Evolutionary conservation across 2,888 invertebrate species (phyloP), one percentile per base, ranked within the genome.

Genomic region (Adelognathus sp.): DNA sequence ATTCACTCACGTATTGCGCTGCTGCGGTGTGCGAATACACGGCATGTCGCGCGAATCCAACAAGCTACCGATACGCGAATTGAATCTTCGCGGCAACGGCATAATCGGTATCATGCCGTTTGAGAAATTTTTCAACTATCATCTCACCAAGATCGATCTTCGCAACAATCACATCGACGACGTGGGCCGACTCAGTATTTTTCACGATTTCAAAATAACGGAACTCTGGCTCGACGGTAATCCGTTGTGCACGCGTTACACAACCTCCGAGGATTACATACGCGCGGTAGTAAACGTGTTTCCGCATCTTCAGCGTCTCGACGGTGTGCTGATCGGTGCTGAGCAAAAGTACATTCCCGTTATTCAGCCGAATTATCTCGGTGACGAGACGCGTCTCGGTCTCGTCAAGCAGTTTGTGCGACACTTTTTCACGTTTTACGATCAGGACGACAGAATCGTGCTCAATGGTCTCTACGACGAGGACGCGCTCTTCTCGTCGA

Each of bases 221-320:
- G 91, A 91, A 79, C 67, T 91, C 0, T 90, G 88, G 88, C 75
- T 91, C 2, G 91, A 91, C 77, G 90, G 90, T 0, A 91, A 91
- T 85, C 91, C 91, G 1, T 54, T 91, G 2, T 91, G 91, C 18
- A 21, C 67, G 0, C 85, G 81, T 21, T 91, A 88, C 18, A 67
- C 44, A 0, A 85, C 73, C 0, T 44, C 85, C 2, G 86, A 89
- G 21, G 90, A 90, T 9, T 91, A 91, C 33, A 76, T 91, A 16
- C 76, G 83, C 33, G 86, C 86, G 0, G 88, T 89, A 0, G 88
- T 86, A 64, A 76, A 74, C 2, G 58, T 88, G n/a, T 91, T 91
- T 79, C 90, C 90, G 0, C 80, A 88, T 41, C 52, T 91, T 2
- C 90, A 90, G 56, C 84, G 86, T 4, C 63, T 91, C 6, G 91